A percentile compares a stretch with the other conserved stretches of the same genome.
phyloP scores from a whole-genome alignment of 2,797 vertebrate genomes.

The Momotus momota region DNA sequence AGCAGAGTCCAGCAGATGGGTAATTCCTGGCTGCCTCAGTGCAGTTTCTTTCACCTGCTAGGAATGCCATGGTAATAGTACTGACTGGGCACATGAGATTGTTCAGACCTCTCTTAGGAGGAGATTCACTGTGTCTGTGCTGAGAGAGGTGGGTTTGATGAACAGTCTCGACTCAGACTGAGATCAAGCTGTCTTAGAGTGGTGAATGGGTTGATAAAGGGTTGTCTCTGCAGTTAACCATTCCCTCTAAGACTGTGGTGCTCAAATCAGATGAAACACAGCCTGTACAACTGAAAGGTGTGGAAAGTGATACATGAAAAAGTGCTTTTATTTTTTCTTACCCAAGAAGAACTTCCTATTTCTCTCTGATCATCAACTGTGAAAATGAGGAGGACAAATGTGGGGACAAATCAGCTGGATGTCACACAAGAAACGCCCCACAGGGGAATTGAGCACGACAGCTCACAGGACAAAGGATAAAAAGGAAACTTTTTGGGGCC shows the following conservation, averaged over 20 bases:
- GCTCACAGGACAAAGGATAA: not conserved
- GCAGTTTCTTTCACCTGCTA: not conserved
- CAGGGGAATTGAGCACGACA: not conserved
- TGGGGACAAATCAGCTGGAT: not conserved
- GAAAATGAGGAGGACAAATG: not conserved
- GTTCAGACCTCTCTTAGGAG: not conserved
- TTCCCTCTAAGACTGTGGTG: not conserved
- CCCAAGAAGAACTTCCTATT: not conserved
- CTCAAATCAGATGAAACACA: not conserved
- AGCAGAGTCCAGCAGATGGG: not conserved
- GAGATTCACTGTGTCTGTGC: not conserved
- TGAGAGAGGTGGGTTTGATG: not conserved
- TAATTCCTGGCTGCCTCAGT: not conserved
- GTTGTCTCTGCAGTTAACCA: fast-evolving
- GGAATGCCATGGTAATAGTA: not conserved
- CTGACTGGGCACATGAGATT: not conserved
- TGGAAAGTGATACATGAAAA: not conserved
- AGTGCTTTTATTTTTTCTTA: not conserved
- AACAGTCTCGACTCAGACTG: not conserved
- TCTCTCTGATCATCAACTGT: not conserved
- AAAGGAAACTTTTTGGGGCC: not conserved
- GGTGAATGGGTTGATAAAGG: not conserved
- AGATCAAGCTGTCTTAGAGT: not conserved
- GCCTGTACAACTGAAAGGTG: not conserved
- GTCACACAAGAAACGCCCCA: not conserved